Base-by-base conservation (phyloP, 2,797 vertebrate species). In the Alosa sapidissima region DNA sequence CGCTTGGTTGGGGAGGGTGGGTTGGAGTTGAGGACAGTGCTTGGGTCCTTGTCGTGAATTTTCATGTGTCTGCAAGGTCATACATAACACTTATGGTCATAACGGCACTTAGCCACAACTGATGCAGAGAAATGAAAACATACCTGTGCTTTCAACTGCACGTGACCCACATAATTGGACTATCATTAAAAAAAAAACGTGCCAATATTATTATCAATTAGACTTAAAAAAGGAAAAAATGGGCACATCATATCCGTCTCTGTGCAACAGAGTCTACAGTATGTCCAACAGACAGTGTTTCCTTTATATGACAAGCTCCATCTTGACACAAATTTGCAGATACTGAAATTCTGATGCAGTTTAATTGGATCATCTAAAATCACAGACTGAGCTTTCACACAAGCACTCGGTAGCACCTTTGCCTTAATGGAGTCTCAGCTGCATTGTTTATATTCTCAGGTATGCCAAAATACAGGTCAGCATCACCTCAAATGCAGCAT, bases 1-100 rank as follows among this genome's bases (percentile, higher is more conserved):
- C 97, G 96, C 87, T 98, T 99, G 91, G 93, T 94, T 0, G 97
- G 96, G 1, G 97, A 97, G 0, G 96, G 96, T 2, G 97, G 97
- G 41, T 96, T 97, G 58, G 95, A 87, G 11, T 94, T 92, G 0
- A 94, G 84, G 5, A 95, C 86, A 48, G 94, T 94, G 84, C 92
- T 96, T 0, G 97, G 96, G 91, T 99, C 98, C 93, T 99, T 99
- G 90, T 99, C 98, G 0, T 99, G 98, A 89, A 99, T 99, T 95
- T 99, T 99, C 98, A 99, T 99, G 86, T 99, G 98, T 92, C 98
- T 99, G 91, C 75, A 86, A 88, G 33, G 83, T 85, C 45, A 21
- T 1, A 83, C 72, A 21, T 8, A 47, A 21, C 36, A 45, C 72
- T 78, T 78, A 47, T 0, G 65, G 65, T 36, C 33, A 72, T 3